Conservation (phyloP, 1,140 invertebrate genomes). For the Bombus impatiens region DNA sequence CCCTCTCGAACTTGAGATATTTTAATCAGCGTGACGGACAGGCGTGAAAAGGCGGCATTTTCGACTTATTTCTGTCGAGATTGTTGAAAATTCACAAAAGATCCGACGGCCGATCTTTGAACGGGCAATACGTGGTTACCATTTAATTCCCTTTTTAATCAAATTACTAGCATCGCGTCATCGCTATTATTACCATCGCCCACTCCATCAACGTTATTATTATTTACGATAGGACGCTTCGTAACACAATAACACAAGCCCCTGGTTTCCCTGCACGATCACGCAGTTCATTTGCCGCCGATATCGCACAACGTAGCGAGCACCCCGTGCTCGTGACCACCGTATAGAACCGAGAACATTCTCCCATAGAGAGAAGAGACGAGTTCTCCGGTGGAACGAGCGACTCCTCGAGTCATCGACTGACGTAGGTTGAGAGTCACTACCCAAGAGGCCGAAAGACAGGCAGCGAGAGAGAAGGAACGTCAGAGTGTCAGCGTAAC, state of each 20-base stretch:
- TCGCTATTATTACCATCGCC: slow-evolving; percentile 15
- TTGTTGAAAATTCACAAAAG: too few relatives aligned
- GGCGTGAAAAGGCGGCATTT: not conserved
- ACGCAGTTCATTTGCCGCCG: slow-evolving; percentile 3
- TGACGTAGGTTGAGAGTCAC: slow-evolving; percentile 52
- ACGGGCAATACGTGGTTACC: not conserved
- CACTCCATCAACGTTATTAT: not conserved
- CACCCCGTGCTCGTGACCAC: not conserved
- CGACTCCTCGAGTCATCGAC: slow-evolving; percentile 20
- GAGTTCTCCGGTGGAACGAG: not conserved
- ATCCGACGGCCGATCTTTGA: not conserved
- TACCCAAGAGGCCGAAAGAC: slow-evolving; percentile 28
- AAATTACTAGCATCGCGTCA: not conserved
- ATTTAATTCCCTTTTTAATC: not conserved
- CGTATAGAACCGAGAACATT: not conserved
- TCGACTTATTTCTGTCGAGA: too few relatives aligned
- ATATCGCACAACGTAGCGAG: not conserved
- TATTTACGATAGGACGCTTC: slow-evolving; percentile 17
- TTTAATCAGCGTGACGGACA: not conserved
- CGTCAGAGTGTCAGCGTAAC: not conserved
- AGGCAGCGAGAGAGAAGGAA: not conserved
- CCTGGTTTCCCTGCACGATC: not conserved
- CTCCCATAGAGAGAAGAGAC: not conserved
- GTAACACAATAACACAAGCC: not conserved
- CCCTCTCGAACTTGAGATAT: not conserved